Evolutionary conservation across 2,797 vertebrate genomes (phyloP).

Genomic region (Rhadinocentrus ornatus): DNA sequence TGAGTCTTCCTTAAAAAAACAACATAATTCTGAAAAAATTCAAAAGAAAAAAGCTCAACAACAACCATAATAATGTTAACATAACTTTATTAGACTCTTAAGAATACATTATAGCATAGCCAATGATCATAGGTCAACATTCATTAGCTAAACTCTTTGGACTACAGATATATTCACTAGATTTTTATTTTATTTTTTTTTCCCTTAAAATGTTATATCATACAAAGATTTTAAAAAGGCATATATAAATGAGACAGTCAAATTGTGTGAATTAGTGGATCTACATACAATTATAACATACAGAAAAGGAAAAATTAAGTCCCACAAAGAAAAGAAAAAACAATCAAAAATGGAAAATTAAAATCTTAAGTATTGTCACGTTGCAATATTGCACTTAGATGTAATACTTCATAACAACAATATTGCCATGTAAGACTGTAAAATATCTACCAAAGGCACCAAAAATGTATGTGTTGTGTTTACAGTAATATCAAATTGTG

Average conservation of each 20-base stretch:
- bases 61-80: neutral
- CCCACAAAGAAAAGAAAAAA: neutral
- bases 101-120: constrained; percentile 23
- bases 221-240: constrained; percentile 58
- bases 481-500: constrained; percentile 47
- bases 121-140: constrained; percentile 21
- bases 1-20: too few species aligned
- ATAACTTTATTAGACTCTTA: constrained; percentile 57
- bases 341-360: neutral
- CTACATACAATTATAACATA: constrained; percentile 25
- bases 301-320: constrained; percentile 45
- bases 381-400: constrained; percentile 53
- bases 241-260: constrained; percentile 43
- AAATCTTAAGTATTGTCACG: constrained; percentile 17
- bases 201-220: constrained; percentile 44
- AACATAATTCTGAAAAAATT: neutral
- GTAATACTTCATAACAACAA: constrained; percentile 35
- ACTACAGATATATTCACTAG: constrained; percentile 14
- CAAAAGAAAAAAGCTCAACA: neutral
- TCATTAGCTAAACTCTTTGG: constrained; percentile 15
- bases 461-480: constrained; percentile 37
- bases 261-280: constrained; percentile 29
- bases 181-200: neutral
- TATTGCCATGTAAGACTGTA: constrained; percentile 41
- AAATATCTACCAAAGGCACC: constrained; percentile 65